Conservation (phyloP, 1,140 invertebrate genomes). For the Diorhabda carinulata region DNA sequence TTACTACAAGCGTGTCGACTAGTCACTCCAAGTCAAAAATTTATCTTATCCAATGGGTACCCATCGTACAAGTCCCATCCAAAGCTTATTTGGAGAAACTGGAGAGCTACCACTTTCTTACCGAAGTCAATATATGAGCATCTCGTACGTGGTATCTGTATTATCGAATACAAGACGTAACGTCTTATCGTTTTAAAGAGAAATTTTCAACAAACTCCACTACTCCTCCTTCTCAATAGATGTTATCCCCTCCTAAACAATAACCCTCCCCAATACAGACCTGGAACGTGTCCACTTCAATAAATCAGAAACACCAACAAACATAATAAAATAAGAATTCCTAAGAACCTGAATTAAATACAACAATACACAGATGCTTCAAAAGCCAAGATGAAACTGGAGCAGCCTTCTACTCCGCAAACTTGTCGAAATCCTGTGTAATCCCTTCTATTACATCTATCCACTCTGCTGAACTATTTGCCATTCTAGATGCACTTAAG, state of each 20-base stretch:
- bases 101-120: background rate
- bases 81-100: background rate
- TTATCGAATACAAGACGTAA: background rate
- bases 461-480: background rate
- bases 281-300: background rate
- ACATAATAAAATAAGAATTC: background rate
- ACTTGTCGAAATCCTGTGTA: background rate
- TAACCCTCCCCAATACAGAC: background rate
- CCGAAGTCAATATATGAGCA: background rate
- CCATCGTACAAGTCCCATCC: slow-evolving; percentile 50
- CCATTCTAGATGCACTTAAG: background rate
- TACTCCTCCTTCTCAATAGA: background rate
- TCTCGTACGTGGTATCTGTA: background rate
- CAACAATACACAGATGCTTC: background rate
- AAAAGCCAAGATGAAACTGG: background rate
- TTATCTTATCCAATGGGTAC: no score
- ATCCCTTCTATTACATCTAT: background rate
- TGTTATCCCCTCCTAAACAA: background rate
- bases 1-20: no score
- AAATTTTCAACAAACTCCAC: no score
- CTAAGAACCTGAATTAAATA: background rate
- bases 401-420: background rate
- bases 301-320: background rate
- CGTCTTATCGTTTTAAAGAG: background rate
- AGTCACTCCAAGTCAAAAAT: no score